Percentiles rank a stretch among this genome's conserved stretches.
Evolutionary conservation across 1,140 invertebrate species (phyloP).

Genomic region (Phocides pigmalion): DNA sequence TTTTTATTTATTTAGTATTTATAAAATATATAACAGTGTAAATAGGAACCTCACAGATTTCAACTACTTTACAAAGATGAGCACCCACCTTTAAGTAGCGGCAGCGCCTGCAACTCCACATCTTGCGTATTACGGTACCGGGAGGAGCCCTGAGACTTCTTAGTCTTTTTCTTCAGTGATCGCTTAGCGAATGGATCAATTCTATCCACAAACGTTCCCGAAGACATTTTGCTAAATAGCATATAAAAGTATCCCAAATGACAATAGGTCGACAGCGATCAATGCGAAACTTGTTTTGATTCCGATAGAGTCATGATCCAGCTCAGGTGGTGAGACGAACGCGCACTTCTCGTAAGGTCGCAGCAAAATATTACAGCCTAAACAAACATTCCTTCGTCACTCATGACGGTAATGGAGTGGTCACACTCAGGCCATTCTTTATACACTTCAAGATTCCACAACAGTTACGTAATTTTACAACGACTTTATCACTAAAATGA

Average conservation of each 20-base stretch:
- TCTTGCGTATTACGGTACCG: constrained; percentile 95
- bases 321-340: constrained; percentile 73
- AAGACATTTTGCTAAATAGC: constrained; percentile 87
- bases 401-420: constrained; percentile 82
- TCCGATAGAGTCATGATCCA: constrained; percentile 79
- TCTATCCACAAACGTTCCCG: constrained; percentile 95
- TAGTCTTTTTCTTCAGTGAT: constrained; percentile 96
- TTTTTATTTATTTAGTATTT: too few species aligned
- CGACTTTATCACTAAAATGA: constrained; percentile 78
- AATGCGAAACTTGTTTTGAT: constrained; percentile 77
- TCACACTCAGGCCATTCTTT: constrained; percentile 82
- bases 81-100: constrained; percentile 91
- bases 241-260: constrained; percentile 78
- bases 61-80: background rate
- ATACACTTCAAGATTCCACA: constrained; percentile 80
- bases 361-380: constrained; percentile 80
- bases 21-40: too few species aligned
- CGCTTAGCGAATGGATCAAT: constrained; percentile 97
- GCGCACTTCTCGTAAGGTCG: constrained; percentile 76
- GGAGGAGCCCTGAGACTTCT: constrained; percentile 96
- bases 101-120: constrained; percentile 93
- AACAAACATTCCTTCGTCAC: constrained; percentile 83
- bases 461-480: constrained; percentile 82
- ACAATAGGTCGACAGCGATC: constrained; percentile 75
- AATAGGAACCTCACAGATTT: too few species aligned